Conservation (phyloP, 1,140 invertebrate genomes). For the Nephila pilipes region DNA sequence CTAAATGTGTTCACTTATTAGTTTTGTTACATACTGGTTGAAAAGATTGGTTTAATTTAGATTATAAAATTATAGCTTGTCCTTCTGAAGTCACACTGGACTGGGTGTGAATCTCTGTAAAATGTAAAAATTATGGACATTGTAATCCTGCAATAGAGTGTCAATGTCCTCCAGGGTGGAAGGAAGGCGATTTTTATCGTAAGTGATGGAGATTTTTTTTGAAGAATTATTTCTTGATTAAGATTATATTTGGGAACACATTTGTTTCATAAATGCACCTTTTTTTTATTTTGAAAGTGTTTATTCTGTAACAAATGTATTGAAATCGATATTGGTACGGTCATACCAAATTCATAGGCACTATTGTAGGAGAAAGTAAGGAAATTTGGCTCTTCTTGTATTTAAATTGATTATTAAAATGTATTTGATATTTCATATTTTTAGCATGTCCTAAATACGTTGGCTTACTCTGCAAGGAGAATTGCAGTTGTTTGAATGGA, state of each 20-base stretch:
- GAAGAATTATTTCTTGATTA: too few relatives aligned
- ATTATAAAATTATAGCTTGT: slow-evolving; percentile 84
- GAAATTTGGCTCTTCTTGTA: too few relatives aligned
- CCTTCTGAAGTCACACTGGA: slow-evolving; percentile 88
- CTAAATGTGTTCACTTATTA: not conserved
- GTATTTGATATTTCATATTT: not conserved
- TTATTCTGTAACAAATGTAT: too few relatives aligned
- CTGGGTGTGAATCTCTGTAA: slow-evolving; percentile 89
- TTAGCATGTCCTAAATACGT: slow-evolving; percentile 78
- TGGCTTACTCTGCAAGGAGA: slow-evolving; percentile 81
- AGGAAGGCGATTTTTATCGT: slow-evolving; percentile 79
- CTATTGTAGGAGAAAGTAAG: too few relatives aligned
- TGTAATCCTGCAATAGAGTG: slow-evolving; percentile 91
- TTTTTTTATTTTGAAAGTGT: too few relatives aligned
- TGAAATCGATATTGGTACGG: too few relatives aligned
- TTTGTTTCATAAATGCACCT: too few relatives aligned
- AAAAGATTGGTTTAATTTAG: not conserved
- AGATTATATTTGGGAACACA: too few relatives aligned
- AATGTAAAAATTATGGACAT: slow-evolving; percentile 92
- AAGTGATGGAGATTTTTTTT: too few relatives aligned
- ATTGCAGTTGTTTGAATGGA: slow-evolving; percentile 83
- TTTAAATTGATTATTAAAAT: not conserved
- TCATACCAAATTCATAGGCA: too few relatives aligned
- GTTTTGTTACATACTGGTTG: not conserved
- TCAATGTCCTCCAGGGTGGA: slow-evolving; percentile 82